phyloP scores from a whole-genome alignment of 2,888 invertebrate species.

The Gerris lacustris region DNA sequence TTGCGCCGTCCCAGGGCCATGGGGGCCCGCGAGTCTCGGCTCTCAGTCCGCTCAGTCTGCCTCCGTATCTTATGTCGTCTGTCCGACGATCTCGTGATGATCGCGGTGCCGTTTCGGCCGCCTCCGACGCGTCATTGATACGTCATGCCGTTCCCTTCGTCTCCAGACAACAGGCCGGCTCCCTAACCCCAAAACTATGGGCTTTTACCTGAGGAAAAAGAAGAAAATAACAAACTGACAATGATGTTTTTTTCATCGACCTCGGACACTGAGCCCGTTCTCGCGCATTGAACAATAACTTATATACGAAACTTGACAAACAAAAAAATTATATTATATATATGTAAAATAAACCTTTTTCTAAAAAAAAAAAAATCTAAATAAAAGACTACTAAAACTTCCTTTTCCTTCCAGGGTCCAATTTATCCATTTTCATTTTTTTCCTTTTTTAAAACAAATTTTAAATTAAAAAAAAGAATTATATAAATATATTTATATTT shows the following conservation, averaged over 20 bases:
- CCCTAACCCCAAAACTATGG: slow-evolving; percentile 3
- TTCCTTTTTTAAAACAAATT: neutral
- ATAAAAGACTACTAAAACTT: neutral
- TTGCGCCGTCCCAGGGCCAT: neutral
- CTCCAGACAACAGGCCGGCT: neutral
- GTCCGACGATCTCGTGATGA: neutral
- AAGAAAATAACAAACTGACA: slow-evolving; percentile 3
- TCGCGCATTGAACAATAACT: neutral
- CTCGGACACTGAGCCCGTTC: neutral
- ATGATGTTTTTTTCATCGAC: neutral
- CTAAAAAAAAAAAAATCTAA: neutral
- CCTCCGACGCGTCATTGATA: slow-evolving; percentile 5
- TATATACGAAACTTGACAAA: too few relatives aligned
- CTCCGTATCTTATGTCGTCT: slow-evolving; percentile 5
- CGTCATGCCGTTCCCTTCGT: neutral
- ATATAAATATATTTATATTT: neutral
- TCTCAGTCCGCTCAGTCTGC: neutral
- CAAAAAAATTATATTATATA: too few relatives aligned
- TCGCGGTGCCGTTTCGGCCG: neutral
- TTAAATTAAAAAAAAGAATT: neutral
- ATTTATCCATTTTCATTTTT: neutral
- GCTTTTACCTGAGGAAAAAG: slow-evolving; percentile 3
- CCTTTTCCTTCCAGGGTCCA: neutral
- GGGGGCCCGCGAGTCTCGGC: neutral
- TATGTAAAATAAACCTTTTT: neutral